A percentile compares a stretch with the other conserved stretches of the same genome.
Conservation (phyloP, 2,797 vertebrate genomes). For the Sorex maritimensis region DNA sequence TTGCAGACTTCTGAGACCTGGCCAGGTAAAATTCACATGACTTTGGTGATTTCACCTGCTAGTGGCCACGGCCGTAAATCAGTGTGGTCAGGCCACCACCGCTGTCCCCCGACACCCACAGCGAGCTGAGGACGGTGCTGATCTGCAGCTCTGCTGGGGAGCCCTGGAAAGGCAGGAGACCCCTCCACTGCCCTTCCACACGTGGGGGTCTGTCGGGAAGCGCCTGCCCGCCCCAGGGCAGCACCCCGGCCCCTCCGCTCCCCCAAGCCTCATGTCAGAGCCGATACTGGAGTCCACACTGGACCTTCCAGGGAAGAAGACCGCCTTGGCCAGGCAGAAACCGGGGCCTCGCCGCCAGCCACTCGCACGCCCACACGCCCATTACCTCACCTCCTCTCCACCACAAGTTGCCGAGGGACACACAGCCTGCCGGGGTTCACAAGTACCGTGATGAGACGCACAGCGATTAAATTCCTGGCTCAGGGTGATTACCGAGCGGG, state of each 20-base stretch:
- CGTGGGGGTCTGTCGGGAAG: conserved; percentile 77
- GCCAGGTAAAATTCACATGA: conserved; percentile 92
- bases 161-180: conserved; percentile 80
- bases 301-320: neutral
- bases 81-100: conserved; percentile 87
- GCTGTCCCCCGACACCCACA: conserved; percentile 88
- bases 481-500: conserved; percentile 66
- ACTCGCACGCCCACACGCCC: conserved; percentile 45
- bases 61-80: conserved; percentile 91
- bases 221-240: neutral
- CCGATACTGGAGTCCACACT: neutral
- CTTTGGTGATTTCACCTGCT: conserved; percentile 91
- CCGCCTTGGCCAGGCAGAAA: conserved; percentile 53
- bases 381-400: conserved; percentile 81
- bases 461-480: conserved; percentile 78
- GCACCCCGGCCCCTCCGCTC: neutral
- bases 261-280: fast-evolving
- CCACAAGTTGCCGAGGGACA: conserved; percentile 78
- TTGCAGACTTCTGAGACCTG: conserved; percentile 91
- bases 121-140: conserved; percentile 83
- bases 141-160: conserved; percentile 89
- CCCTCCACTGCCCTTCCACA: conserved; percentile 80
- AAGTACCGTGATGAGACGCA: conserved; percentile 77
- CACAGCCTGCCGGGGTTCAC: conserved; percentile 56
- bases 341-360: conserved; percentile 49